These are phyloP conservation scores for Beris morrisii DNA, from an alignment of 2,888 invertebrate genomes.

Conservation along the genomic window DNA sequence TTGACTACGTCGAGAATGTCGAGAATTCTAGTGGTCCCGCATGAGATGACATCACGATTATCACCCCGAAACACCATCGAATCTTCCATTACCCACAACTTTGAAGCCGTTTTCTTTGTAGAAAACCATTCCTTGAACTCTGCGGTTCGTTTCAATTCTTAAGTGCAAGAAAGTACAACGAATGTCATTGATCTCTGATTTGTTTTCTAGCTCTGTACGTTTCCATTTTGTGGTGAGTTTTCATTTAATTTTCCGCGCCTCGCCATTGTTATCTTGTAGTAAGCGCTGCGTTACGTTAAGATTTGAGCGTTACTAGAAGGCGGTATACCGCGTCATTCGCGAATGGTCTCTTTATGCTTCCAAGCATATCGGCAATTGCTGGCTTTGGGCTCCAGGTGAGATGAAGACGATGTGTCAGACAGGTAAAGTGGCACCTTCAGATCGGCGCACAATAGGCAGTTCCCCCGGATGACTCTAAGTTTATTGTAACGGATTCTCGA, in stretches of 20 bases:
- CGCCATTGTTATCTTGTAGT: conserved; percentile 5
- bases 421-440: conserved; percentile 23
- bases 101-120: conserved; percentile 16
- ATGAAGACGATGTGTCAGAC: conserved; percentile 26
- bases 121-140: background rate
- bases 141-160: background rate
- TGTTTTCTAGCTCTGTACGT: background rate
- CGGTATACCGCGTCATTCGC: background rate
- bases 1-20: background rate
- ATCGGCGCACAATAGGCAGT: no score
- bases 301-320: no score
- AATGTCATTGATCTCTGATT: conserved; percentile 27
- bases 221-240: conserved; percentile 19
- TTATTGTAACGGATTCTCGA: conserved; percentile 27
- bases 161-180: conserved; percentile 2
- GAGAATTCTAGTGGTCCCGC: conserved; percentile 17
- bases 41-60: conserved; percentile 27
- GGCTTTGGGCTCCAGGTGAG: conserved; percentile 10
- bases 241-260: conserved; percentile 29
- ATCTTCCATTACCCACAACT: conserved; percentile 16
- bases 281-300: no score
- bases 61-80: conserved; percentile 20
- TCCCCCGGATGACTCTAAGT: background rate
- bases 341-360: conserved; percentile 8
- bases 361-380: conserved; percentile 28